A percentile compares a stretch with the other conserved stretches of the same genome.
Conservation (phyloP, 2,113 vertebrate species). For the Bambusicola thoracicus region DNA sequence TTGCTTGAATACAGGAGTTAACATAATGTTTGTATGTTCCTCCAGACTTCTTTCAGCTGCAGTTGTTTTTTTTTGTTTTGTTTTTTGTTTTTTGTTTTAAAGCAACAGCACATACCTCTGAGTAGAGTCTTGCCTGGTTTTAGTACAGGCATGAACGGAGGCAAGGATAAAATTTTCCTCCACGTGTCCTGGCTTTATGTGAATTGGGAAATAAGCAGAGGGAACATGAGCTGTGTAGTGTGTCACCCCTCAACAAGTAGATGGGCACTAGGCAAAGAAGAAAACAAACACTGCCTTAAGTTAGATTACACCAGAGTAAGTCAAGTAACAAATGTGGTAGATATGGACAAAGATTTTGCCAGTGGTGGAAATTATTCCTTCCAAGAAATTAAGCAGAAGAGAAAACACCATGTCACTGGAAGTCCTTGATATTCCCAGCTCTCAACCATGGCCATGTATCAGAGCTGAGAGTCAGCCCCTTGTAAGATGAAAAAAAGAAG, state of each 20-base stretch:
- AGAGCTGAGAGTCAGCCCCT: background rate
- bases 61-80: background rate
- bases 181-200: background rate
- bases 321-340: rapidly evolving
- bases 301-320: background rate
- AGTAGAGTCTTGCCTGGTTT: background rate
- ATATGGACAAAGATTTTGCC: background rate
- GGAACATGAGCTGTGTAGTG: background rate
- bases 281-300: background rate
- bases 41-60: background rate
- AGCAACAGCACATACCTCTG: background rate
- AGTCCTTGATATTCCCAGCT: background rate
- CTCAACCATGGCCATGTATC: rapidly evolving
- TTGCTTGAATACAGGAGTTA: background rate
- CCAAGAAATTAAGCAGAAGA: background rate
- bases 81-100: background rate
- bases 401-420: background rate
- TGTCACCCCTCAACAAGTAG: background rate
- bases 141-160: background rate
- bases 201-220: background rate
- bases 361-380: background rate
- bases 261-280: background rate
- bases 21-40: background rate
- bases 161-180: background rate
- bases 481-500: background rate